Evolutionary conservation across 1,140 invertebrate species (phyloP).

Genomic region (Hesperophylax magnus): DNA sequence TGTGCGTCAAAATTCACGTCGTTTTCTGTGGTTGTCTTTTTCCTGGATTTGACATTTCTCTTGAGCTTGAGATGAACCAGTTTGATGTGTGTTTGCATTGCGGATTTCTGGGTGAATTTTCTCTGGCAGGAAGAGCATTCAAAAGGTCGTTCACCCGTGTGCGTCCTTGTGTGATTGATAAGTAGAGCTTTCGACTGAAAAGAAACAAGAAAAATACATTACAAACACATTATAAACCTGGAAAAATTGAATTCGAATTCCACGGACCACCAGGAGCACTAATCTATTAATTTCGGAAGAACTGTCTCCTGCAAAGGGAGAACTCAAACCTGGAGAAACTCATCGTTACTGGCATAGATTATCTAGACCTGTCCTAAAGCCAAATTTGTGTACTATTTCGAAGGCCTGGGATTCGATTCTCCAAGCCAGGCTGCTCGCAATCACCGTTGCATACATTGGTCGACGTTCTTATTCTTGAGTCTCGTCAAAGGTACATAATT

Average conservation of each 20-base stretch:
- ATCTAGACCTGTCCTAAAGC: no score
- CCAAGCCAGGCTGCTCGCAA: no score
- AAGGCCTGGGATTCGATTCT: no score
- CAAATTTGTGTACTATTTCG: no score
- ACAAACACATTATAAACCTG: neutral
- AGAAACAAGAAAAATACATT: conserved; percentile 4
- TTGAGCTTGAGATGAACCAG: conserved; percentile 63
- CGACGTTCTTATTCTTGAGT: no score
- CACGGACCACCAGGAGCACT: no score
- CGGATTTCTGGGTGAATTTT: conserved; percentile 64
- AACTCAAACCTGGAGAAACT: no score
- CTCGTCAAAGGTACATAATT: no score
- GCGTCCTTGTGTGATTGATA: conserved; percentile 73
- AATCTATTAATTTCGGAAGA: neutral
- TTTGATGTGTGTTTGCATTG: conserved; percentile 64
- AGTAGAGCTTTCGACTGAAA: conserved; percentile 66
- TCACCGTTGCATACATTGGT: no score
- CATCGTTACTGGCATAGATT: no score
- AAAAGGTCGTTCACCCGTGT: conserved; percentile 74
- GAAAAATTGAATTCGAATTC: no score
- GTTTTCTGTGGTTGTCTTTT: neutral
- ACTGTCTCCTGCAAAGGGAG: no score
- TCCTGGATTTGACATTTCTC: conserved; percentile 26
- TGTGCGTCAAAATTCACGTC: neutral
- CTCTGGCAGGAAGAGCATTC: conserved; percentile 69